These are phyloP conservation scores for Hemaris fuciformis DNA, from an alignment of 2,888 invertebrate species.

Conservation along the genomic window DNA sequence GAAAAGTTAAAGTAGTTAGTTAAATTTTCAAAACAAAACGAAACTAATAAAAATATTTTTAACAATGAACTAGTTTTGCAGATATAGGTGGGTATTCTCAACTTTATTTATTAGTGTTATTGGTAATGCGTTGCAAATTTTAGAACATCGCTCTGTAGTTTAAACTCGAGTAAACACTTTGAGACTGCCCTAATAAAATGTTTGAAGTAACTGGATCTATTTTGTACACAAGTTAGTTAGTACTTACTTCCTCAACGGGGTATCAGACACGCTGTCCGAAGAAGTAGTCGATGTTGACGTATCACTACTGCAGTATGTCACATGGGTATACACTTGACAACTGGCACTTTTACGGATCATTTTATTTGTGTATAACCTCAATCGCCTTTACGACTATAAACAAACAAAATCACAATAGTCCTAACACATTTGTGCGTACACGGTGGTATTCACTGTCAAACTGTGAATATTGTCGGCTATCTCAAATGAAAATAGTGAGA, in stretches of 20 bases:
- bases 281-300: slow-evolving; percentile 57
- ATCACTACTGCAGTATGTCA: slow-evolving; percentile 60
- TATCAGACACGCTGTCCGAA: slow-evolving; percentile 51
- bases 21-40: too few relatives aligned
- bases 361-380: slow-evolving; percentile 23
- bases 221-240: not conserved
- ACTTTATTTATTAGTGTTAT: not conserved
- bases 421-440: slow-evolving; percentile 24
- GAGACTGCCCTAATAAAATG: not conserved
- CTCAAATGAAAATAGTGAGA: slow-evolving; percentile 24
- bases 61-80: too few relatives aligned
- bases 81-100: too few relatives aligned
- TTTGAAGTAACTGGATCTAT: not conserved
- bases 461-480: slow-evolving; percentile 37
- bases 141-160: not conserved
- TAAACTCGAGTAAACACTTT: not conserved
- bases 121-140: not conserved
- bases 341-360: slow-evolving; percentile 54
- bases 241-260: slow-evolving; percentile 63
- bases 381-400: slow-evolving; percentile 19
- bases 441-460: slow-evolving; percentile 35
- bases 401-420: slow-evolving; percentile 9
- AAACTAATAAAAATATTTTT: too few relatives aligned
- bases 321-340: slow-evolving; percentile 52
- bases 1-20: too few relatives aligned